Evolutionary conservation across 2,113 vertebrate genomes (phyloP).

Genomic region (Panthera uncia): DNA sequence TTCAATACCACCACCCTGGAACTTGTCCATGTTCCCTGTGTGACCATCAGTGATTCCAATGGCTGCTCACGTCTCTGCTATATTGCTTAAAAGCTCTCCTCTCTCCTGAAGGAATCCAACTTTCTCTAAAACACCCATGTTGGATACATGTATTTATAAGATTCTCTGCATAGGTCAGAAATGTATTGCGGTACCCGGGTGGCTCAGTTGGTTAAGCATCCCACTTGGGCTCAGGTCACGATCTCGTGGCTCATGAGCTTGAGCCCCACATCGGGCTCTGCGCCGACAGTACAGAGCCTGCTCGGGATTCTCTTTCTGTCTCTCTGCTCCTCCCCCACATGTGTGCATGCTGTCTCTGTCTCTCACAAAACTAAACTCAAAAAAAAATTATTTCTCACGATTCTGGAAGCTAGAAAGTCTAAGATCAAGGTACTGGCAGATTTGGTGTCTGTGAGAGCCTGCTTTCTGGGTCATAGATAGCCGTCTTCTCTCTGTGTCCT

Average conservation of each 20-base stretch:
- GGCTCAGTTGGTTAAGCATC: no score
- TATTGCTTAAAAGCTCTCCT: neutral
- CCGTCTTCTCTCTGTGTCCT: neutral
- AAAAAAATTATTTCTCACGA: neutral
- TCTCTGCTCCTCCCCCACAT: no score
- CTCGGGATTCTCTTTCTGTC: no score
- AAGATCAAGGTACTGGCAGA: neutral
- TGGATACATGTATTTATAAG: neutral
- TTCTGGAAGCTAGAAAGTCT: neutral
- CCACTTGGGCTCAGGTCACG: no score
- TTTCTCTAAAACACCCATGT: neutral
- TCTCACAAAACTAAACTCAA: no score
- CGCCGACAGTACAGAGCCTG: no score
- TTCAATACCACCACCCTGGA: neutral
- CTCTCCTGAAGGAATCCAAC: neutral
- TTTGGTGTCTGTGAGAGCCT: no score
- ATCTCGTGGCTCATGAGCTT: no score
- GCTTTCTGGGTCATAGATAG: neutral
- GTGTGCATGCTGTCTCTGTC: no score
- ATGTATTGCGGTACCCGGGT: no score
- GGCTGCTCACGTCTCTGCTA: neutral
- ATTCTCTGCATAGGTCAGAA: neutral
- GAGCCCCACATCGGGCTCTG: no score
- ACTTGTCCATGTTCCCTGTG: neutral
- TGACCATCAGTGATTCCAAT: neutral